Percentiles rank a stretch among this genome's conserved stretches.
Evolutionary conservation across 92 coral and sea anemone species (phyloP).

Genomic region (Phenganax stokvisi): DNA sequence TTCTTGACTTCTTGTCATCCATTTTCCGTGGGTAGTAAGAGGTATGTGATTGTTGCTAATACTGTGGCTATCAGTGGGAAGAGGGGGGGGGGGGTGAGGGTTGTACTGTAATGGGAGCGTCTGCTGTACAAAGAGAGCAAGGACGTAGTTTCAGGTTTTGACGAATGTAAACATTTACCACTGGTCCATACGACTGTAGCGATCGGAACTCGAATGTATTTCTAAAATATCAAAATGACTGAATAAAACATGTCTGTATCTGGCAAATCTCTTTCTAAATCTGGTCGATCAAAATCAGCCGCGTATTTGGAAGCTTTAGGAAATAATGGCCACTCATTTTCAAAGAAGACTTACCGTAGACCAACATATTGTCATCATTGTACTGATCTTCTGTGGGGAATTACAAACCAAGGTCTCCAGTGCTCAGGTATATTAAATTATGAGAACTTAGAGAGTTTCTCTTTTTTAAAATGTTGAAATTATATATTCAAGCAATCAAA

Average conservation of each 20-base stretch:
- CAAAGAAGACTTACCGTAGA: constrained; percentile 66
- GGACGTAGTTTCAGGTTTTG: not conserved
- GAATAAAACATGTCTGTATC: not conserved
- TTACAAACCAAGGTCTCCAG: constrained; percentile 77
- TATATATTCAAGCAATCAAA: too few species aligned
- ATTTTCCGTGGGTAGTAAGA: too few species aligned
- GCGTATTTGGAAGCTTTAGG: constrained; percentile 68
- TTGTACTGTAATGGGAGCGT: not conserved
- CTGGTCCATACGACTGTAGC: too few species aligned
- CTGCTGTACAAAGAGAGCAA: not conserved
- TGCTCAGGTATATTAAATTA: constrained; percentile 70
- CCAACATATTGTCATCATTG: constrained; percentile 95
- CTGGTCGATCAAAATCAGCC: constrained; percentile 19
- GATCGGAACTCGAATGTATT: not conserved
- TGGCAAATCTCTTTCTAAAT: constrained; percentile 23
- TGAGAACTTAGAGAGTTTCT: not conserved
- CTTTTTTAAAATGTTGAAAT: too few species aligned
- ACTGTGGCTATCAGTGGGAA: too few species aligned
- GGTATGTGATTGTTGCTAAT: too few species aligned
- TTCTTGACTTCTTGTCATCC: too few species aligned
- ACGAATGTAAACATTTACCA: not conserved
- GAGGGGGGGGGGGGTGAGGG: too few species aligned
- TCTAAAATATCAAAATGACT: not conserved
- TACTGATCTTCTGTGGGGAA: constrained; percentile 90
- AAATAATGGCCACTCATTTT: constrained; percentile 88